Base-by-base conservation (phyloP, 2,113 vertebrate genomes). In the Stegastes partitus region DNA sequence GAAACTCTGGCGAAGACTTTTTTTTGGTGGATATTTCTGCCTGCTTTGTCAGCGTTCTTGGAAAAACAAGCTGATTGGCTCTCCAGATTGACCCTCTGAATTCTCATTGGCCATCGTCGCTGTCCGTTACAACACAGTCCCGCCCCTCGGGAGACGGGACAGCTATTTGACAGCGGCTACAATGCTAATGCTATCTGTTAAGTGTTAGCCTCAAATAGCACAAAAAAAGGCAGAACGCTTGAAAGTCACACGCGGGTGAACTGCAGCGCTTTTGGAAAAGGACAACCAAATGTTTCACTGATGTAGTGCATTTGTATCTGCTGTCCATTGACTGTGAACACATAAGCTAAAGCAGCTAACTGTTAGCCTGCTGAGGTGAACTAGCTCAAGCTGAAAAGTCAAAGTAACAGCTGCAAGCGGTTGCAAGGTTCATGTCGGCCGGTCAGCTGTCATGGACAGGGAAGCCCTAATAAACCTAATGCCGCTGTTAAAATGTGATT, bases 331-430 rank as follows among this genome's bases (percentile, higher is more conserved):
- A 81, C 71, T 75, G 50, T 65, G 58, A 63, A 68, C 28, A 53
- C 22, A 77, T 7, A 15, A 81, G 89, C 87, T 85, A 87, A 74
- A 69, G 2, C 14, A 1, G 89, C 86, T 86, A 88, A 76, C 70
- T 6, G 22, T 57, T 87, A 82, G 85, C 75, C 44, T 11, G 57
- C 44, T 73, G 42, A 25, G 37, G 47, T 69, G 47, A 79, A 69
- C 55, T n/a, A 25, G 77, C 72, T 69, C 28, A 71, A 63, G 47
- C 15, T 47, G 28, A 23, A 56, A 53, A 71, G 56, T 68, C 80
- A 5, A 56, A 56, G 63, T 55, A 68, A 79, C 65, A 51, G 66
- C 74, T 42, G 56, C 69, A 11, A 1, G 25, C 28, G 3, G 18
- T 19, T 6, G 2, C 4, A 11, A 55, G 18, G 37, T 54, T 54